A percentile compares a stretch with the other conserved stretches of the same genome.
Evolutionary conservation across 2,113 vertebrate species (phyloP).

Genomic region (Hiodon alosoides): DNA sequence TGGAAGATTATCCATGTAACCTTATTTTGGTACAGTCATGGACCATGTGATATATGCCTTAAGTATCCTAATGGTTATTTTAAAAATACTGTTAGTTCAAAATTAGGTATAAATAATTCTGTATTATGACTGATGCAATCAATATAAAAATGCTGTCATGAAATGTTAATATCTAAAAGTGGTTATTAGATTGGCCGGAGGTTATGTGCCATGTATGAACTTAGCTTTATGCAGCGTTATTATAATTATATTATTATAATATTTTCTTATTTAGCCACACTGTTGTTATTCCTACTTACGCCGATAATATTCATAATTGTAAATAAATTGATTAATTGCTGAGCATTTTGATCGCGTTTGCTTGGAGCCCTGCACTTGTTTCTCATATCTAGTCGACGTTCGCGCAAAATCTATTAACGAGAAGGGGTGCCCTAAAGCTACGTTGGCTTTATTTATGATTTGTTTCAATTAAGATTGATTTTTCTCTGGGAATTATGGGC

Average conservation of each 20-base stretch:
- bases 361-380: not conserved
- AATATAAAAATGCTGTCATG: too few relatives aligned
- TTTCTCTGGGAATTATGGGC: conserved; percentile 39
- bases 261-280: not conserved
- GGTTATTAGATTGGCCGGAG: too few relatives aligned
- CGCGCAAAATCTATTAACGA: not conserved
- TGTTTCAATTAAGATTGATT: conserved; percentile 65
- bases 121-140: too few relatives aligned
- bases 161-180: too few relatives aligned
- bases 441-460: conserved; percentile 55
- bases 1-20: too few relatives aligned
- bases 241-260: not conserved
- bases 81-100: too few relatives aligned
- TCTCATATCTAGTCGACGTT: not conserved
- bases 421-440: conserved; percentile 42
- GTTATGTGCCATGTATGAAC: too few relatives aligned
- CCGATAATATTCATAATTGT: not conserved
- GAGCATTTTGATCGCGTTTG: not conserved
- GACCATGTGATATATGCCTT: too few relatives aligned
- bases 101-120: too few relatives aligned
- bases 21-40: too few relatives aligned
- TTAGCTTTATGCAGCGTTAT: too few relatives aligned
- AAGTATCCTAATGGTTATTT: too few relatives aligned
- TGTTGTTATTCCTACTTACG: not conserved
- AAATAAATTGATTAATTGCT: not conserved